phyloP scores from a whole-genome alignment of 64 coral and sea anemone genomes.

The Montipora efflorescens region DNA sequence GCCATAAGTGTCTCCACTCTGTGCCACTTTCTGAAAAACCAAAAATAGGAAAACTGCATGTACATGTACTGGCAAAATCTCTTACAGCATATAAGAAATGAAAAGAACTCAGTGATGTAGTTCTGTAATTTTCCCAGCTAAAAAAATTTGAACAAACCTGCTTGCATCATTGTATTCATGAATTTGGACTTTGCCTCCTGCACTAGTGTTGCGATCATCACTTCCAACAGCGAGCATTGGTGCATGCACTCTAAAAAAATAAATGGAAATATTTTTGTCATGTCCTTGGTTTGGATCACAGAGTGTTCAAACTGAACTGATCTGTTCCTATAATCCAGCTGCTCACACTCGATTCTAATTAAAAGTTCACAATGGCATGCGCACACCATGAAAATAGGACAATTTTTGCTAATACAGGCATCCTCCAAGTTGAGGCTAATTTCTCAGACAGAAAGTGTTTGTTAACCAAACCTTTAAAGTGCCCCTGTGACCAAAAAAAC shows the following conservation, averaged over 20 bases:
- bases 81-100: background rate
- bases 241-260: constrained; percentile 66
- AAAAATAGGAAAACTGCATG: background rate
- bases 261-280: background rate
- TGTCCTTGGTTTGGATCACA: too few relatives aligned
- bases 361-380: too few relatives aligned
- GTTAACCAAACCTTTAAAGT: too few relatives aligned
- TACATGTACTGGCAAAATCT: background rate
- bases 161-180: constrained; percentile 92
- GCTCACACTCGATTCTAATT: too few relatives aligned
- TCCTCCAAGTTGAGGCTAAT: too few relatives aligned
- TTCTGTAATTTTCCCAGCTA: too few relatives aligned
- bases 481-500: too few relatives aligned
- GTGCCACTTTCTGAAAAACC: constrained; percentile 87
- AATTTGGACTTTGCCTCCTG: constrained; percentile 97
- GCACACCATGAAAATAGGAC: too few relatives aligned
- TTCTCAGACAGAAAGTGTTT: too few relatives aligned
- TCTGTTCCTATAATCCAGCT: too few relatives aligned
- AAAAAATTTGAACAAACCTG: constrained; percentile 61
- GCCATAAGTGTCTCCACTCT: constrained; percentile 93
- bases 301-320: too few relatives aligned
- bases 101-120: background rate
- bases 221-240: constrained; percentile 96
- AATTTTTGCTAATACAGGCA: too few relatives aligned
- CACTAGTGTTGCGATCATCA: constrained; percentile 85